Percentiles rank a stretch among this genome's conserved stretches.
Evolutionary conservation across 2,113 vertebrate species (phyloP).

Genomic region (Beaufortia kweichowensis): DNA sequence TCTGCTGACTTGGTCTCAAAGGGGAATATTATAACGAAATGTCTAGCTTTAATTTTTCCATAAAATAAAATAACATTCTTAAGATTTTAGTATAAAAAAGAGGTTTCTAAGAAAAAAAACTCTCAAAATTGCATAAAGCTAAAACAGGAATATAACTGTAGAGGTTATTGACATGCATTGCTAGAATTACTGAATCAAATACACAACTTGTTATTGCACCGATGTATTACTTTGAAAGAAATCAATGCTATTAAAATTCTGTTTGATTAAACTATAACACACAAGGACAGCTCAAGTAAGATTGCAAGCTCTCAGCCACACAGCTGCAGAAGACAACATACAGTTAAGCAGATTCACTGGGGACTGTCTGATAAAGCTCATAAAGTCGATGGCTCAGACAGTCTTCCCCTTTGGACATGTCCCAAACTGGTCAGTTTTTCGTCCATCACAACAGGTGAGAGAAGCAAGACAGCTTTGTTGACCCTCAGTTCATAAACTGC

Average conservation of each 20-base stretch:
- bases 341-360: background rate
- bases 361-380: slow-evolving; percentile 11
- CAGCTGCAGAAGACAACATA: background rate
- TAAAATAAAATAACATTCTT: too few relatives aligned
- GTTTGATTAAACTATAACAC: background rate
- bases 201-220: background rate
- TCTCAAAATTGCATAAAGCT: too few relatives aligned
- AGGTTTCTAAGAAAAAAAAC: too few relatives aligned
- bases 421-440: slow-evolving; percentile 6
- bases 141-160: background rate
- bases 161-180: background rate
- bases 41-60: background rate
- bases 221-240: background rate
- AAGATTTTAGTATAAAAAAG: too few relatives aligned
- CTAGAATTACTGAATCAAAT: background rate
- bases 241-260: background rate
- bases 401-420: background rate
- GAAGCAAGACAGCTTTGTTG: background rate
- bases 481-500: slow-evolving; percentile 20
- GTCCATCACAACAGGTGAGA: slow-evolving; percentile 16
- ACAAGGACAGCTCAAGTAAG: slow-evolving; percentile 12
- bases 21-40: background rate
- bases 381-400: background rate
- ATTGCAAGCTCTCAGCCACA: background rate
- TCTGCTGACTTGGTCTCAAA: background rate